These are phyloP conservation scores for Lycaon pictus DNA, from an alignment of 2,113 vertebrate species.

Conservation along the genomic window DNA sequence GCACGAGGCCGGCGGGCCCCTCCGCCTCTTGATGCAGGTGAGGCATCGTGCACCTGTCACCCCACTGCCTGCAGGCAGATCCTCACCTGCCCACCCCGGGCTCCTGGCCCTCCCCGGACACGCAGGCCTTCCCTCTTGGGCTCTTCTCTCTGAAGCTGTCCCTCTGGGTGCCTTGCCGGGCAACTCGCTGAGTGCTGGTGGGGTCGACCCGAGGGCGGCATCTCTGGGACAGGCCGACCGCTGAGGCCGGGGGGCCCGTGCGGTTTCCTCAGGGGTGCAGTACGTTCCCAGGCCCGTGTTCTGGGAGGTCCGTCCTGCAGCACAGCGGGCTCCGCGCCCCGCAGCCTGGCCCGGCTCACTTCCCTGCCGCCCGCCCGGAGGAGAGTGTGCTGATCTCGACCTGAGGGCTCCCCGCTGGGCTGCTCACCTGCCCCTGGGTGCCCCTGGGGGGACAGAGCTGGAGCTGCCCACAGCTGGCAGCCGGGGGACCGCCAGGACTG, in stretches of 20 bases:
- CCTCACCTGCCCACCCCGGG: neutral
- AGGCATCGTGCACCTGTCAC: neutral
- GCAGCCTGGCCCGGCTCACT: neutral
- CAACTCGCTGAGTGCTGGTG: neutral
- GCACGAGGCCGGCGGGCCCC: slow-evolving; percentile 91
- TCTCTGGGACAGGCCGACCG: neutral
- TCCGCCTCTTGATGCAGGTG: slow-evolving; percentile 98
- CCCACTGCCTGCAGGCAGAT: neutral
- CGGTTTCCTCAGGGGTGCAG: neutral
- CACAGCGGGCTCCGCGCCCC: neutral
- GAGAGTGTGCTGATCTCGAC: neutral
- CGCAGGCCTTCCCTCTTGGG: too few relatives aligned
- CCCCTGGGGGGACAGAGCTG: neutral
- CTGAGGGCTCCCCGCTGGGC: too few relatives aligned
- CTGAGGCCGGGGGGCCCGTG: neutral
- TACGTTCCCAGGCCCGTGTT: neutral
- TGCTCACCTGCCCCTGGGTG: neutral
- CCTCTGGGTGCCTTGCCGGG: neutral
- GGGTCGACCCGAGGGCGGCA: neutral
- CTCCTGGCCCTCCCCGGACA: neutral
- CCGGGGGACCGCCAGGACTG: neutral
- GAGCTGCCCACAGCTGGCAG: neutral
- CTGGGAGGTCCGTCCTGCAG: neutral
- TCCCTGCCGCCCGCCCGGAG: neutral
- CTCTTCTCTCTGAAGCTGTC: neutral